Evolutionary conservation across 2,888 invertebrate genomes (phyloP).

Genomic region (Fragum whitleyi): DNA sequence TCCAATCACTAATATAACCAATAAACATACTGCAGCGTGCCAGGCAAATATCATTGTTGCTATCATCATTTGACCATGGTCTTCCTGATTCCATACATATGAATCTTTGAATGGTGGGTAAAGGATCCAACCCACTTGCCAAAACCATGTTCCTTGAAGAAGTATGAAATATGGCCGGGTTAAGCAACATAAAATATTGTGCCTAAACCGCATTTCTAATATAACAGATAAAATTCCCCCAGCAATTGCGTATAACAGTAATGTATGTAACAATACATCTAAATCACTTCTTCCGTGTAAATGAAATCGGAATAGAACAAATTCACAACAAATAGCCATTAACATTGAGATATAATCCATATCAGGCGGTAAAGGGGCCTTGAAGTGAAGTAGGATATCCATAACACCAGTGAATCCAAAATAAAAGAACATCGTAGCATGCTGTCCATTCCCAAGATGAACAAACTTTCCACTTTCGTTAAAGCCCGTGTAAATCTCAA

Average conservation of each 20-base stretch:
- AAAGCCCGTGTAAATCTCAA: conserved; percentile 74
- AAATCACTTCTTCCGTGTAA: conserved; percentile 85
- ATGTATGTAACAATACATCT: conserved; percentile 85
- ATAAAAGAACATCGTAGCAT: conserved; percentile 87
- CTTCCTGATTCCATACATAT: conserved; percentile 82
- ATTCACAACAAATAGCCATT: conserved; percentile 86
- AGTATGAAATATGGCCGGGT: conserved; percentile 84
- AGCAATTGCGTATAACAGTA: conserved; percentile 85
- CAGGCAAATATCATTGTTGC: conserved; percentile 85
- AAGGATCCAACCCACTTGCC: conserved; percentile 86
- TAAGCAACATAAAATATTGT: conserved; percentile 83
- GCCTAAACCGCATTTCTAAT: conserved; percentile 84
- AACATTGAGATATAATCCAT: conserved; percentile 85
- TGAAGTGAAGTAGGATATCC: conserved; percentile 84
- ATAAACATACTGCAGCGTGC: conserved; percentile 79
- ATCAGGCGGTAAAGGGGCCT: conserved; percentile 82
- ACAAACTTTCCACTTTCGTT: conserved; percentile 80
- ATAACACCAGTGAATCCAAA: conserved; percentile 85
- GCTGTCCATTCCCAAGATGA: conserved; percentile 86
- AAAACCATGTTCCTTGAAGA: conserved; percentile 87
- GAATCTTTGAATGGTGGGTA: conserved; percentile 85
- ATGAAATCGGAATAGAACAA: conserved; percentile 86
- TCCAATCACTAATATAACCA: conserved; percentile 77
- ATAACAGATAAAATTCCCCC: conserved; percentile 80
- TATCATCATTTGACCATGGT: conserved; percentile 85